A percentile compares a stretch with the other conserved stretches of the same genome.
Evolutionary conservation across 2,113 vertebrate genomes (phyloP).

Genomic region (Prionailurus bengalensis): DNA sequence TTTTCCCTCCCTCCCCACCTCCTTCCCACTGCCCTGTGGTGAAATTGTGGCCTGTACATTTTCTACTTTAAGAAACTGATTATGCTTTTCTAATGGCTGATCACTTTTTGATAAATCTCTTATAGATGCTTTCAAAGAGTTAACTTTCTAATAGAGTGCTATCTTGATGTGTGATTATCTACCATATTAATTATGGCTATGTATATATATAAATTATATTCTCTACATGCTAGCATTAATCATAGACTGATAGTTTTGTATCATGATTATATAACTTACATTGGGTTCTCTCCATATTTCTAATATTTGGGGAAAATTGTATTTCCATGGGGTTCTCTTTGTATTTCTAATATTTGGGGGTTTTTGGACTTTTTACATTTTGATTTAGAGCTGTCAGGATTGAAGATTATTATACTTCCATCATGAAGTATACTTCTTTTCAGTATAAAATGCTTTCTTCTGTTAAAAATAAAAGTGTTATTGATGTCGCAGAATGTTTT

Average conservation of each 20-base stretch:
- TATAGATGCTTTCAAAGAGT: neutral
- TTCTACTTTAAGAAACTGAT: neutral
- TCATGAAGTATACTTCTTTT: neutral
- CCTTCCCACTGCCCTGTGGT: neutral
- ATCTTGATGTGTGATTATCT: neutral
- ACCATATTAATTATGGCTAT: neutral
- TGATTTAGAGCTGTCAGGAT: neutral
- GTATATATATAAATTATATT: neutral
- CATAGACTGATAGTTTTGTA: conserved; percentile 3
- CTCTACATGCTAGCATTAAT: neutral
- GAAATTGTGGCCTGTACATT: neutral
- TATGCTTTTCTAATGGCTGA: conserved; percentile 7
- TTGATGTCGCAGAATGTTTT: neutral
- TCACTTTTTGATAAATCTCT: neutral
- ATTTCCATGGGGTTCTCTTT: neutral
- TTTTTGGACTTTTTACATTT: neutral
- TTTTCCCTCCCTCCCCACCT: neutral
- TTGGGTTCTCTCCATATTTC: conserved; percentile 16
- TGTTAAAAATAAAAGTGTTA: neutral
- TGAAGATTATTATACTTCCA: neutral
- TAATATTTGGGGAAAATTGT: neutral
- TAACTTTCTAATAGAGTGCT: neutral
- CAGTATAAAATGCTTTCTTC: neutral
- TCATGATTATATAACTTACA: neutral
- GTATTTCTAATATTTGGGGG: neutral